These are phyloP conservation scores for Acholoe squamosa DNA, from an alignment of 2,888 invertebrate species.

Conservation along the genomic window DNA sequence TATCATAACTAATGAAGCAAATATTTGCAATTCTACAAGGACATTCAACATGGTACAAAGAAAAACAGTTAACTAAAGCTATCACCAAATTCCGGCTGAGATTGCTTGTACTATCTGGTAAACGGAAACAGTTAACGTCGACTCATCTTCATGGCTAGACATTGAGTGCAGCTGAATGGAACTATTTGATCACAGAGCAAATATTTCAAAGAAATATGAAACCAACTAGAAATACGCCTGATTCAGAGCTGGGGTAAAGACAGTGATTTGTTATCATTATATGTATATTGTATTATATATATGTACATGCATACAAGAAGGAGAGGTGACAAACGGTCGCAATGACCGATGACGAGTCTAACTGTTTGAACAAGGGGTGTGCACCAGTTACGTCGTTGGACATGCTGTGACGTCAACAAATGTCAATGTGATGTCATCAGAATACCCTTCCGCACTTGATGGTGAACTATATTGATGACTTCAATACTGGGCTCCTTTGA, in stretches of 20 bases:
- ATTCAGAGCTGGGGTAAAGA: neutral
- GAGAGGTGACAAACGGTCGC: neutral
- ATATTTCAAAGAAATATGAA: no score
- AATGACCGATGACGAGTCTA: neutral
- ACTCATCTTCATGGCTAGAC: no score
- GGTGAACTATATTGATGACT: constrained; percentile 4
- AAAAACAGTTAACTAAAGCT: no score
- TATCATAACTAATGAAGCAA: no score
- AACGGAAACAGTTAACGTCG: no score
- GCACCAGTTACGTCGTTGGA: neutral
- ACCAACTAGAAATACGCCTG: neutral
- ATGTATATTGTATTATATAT: constrained; percentile 37
- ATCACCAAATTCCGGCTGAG: no score
- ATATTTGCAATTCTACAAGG: no score
- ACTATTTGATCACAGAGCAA: no score
- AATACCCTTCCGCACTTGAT: constrained; percentile 43
- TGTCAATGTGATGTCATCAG: constrained; percentile 30
- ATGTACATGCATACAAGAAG: neutral
- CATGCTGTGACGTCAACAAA: neutral
- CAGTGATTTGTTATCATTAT: neutral
- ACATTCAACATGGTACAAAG: no score
- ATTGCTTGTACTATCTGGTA: no score
- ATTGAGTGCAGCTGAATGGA: no score
- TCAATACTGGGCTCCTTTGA: neutral
- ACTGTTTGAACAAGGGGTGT: constrained; percentile 13